Evolutionary conservation across 2,797 vertebrate genomes (phyloP).

Genomic region (Gila robusta): DNA sequence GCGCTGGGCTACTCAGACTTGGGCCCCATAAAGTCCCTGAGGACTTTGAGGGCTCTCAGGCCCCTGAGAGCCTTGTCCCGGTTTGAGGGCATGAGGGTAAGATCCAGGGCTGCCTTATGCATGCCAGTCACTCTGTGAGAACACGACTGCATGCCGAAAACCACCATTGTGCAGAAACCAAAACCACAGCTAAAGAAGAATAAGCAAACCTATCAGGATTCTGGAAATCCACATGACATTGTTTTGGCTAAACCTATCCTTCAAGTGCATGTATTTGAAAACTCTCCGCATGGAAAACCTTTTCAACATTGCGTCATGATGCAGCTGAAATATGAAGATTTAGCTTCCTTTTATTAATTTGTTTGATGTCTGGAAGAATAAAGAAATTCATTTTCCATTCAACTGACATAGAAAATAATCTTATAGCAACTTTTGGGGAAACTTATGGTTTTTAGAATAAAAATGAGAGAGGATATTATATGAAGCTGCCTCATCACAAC

Average conservation of each 20-base stretch:
- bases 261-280: constrained; percentile 56
- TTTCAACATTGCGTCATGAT: constrained; percentile 57
- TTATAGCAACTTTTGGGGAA: constrained; percentile 49
- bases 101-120: constrained; percentile 92
- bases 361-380: constrained; percentile 8
- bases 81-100: constrained; percentile 99
- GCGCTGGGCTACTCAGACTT: constrained; percentile 99
- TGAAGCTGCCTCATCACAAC: constrained; percentile 55
- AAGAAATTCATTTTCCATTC: not conserved
- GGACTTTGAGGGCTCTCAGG: constrained; percentile 99
- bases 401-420: constrained; percentile 16
- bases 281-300: constrained; percentile 51
- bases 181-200: constrained; percentile 28
- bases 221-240: constrained; percentile 36
- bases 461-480: constrained; percentile 1
- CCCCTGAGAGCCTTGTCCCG: constrained; percentile 99
- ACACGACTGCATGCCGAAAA: constrained; percentile 76
- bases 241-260: constrained; percentile 29
- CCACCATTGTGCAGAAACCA: constrained; percentile 64
- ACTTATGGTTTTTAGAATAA: constrained; percentile 25
- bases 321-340: constrained; percentile 54
- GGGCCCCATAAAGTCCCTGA: constrained; percentile 99
- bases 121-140: constrained; percentile 82
- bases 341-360: constrained; percentile 11
- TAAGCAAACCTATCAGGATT: constrained; percentile 29